Percentiles rank a stretch among this genome's conserved stretches.
phyloP scores from a whole-genome alignment of 2,113 vertebrate genomes.

The Phodopus roborovskii region DNA sequence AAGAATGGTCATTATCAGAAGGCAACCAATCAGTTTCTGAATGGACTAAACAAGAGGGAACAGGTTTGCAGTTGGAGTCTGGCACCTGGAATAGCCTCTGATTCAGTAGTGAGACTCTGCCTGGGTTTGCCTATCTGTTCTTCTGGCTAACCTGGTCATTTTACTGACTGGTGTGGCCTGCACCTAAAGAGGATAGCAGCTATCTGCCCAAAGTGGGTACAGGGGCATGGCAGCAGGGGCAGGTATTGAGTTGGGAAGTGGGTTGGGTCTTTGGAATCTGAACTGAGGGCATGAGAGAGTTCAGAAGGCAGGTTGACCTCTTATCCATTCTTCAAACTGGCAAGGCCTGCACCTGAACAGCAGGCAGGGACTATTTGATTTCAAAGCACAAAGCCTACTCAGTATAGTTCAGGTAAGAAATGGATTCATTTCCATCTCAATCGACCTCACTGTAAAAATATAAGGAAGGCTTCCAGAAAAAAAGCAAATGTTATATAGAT shows the following conservation, averaged over 20 bases:
- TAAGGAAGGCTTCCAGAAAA: background rate
- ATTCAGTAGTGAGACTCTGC: background rate
- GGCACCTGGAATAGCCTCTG: background rate
- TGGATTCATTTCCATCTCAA: constrained; percentile 35
- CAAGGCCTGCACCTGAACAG: too few species aligned
- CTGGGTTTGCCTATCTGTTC: background rate
- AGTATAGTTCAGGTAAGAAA: background rate
- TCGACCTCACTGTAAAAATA: background rate
- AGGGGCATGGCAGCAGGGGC: background rate
- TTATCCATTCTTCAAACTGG: too few species aligned
- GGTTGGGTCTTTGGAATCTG: background rate
- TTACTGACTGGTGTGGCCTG: background rate
- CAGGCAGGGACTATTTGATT: background rate
- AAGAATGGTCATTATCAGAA: background rate
- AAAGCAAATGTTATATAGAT: background rate
- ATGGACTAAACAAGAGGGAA: background rate
- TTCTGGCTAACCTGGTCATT: background rate
- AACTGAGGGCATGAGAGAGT: background rate
- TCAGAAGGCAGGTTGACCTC: too few species aligned
- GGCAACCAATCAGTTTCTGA: background rate
- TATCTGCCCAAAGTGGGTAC: background rate
- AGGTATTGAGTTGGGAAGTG: background rate
- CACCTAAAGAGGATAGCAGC: background rate
- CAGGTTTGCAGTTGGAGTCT: background rate
- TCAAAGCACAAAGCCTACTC: background rate